phyloP scores from a whole-genome alignment of 1,140 invertebrate species.

The Reticulitermes speratus region DNA sequence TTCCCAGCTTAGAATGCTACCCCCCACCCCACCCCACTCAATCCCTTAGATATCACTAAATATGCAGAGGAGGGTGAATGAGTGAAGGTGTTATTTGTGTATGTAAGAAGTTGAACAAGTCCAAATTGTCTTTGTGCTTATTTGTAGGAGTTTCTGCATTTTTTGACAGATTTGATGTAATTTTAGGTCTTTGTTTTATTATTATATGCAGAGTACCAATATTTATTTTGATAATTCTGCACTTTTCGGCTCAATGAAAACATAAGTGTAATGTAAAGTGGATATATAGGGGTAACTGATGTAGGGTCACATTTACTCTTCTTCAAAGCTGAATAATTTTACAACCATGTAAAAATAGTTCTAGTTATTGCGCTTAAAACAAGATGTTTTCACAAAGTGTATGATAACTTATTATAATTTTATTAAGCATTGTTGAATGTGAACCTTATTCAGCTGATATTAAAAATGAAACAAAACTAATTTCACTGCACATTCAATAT shows the following conservation, averaged over 20 bases:
- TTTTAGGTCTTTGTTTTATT: neutral
- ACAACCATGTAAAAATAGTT: neutral
- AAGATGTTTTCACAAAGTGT: neutral
- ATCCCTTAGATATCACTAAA: neutral
- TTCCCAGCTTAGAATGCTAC: neutral
- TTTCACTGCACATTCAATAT: neutral
- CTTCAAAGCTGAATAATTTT: neutral
- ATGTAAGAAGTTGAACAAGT: neutral
- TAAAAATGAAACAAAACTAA: neutral
- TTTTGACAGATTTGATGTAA: neutral
- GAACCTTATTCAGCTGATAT: neutral
- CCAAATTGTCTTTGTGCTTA: neutral
- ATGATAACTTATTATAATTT: neutral
- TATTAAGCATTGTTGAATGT: neutral
- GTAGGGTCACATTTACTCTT: neutral
- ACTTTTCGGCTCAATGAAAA: neutral
- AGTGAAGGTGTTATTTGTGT: neutral
- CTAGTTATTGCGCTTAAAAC: neutral
- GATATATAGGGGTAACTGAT: neutral
- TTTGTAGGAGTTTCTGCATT: neutral
- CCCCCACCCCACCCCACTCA: neutral
- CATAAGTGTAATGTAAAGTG: neutral
- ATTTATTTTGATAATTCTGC: conserved; percentile 14
- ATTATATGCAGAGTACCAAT: neutral
- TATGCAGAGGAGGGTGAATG: neutral